Percentiles rank a stretch among this genome's conserved stretches.
Evolutionary conservation across 1,140 invertebrate genomes (phyloP).

Genomic region (Ectropis grisescens): DNA sequence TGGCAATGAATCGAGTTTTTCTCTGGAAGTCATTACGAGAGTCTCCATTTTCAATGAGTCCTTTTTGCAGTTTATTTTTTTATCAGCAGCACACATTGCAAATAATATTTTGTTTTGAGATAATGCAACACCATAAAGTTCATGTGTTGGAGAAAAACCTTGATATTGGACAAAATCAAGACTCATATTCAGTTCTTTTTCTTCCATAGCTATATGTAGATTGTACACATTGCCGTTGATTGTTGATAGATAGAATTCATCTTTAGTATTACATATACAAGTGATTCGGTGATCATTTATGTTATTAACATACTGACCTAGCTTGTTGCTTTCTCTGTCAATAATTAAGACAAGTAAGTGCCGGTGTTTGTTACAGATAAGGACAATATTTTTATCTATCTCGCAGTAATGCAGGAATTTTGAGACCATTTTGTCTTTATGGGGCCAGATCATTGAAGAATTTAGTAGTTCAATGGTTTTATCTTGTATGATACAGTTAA

Average conservation of each 20-base stretch:
- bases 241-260: slow-evolving; percentile 27
- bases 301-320: slow-evolving; percentile 28
- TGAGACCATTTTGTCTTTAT: slow-evolving; percentile 40
- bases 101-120: slow-evolving; percentile 28
- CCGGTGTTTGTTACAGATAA: slow-evolving; percentile 42
- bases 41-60: slow-evolving; percentile 24
- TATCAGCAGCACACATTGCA: slow-evolving; percentile 22
- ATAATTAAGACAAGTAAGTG: slow-evolving; percentile 39
- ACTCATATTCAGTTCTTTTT: slow-evolving; percentile 15
- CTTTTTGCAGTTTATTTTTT: slow-evolving; percentile 32
- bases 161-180: slow-evolving; percentile 22
- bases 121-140: slow-evolving; percentile 26
- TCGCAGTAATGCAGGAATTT: slow-evolving; percentile 19
- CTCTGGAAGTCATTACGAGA: slow-evolving; percentile 18
- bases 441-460: slow-evolving; percentile 21
- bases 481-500: slow-evolving; percentile 22
- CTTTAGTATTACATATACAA: slow-evolving; percentile 14
- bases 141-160: slow-evolving; percentile 22
- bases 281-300: slow-evolving; percentile 46
- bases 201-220: slow-evolving; percentile 16
- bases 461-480: slow-evolving; percentile 15
- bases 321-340: slow-evolving; percentile 24
- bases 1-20: slow-evolving; percentile 14
- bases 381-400: slow-evolving; percentile 21
- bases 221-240: slow-evolving; percentile 36